Conservation (phyloP, 2,888 invertebrate genomes). For the Drepanosiphum platanoidis region DNA sequence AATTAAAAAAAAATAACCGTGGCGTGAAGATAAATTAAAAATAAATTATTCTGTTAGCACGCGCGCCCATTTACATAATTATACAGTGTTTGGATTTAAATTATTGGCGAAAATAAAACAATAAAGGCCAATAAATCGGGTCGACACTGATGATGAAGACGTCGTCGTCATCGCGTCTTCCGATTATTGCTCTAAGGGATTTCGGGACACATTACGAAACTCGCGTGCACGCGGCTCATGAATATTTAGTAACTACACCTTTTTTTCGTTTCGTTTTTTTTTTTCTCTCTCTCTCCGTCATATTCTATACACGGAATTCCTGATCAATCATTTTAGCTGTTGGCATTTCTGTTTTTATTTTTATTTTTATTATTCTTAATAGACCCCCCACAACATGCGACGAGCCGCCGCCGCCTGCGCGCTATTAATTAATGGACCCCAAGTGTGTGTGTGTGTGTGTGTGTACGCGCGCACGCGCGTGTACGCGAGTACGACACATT, state of each 20-base stretch:
- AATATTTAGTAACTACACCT: conserved; percentile 61
- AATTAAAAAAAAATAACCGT: conserved; percentile 90
- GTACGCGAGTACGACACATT: conserved; percentile 33
- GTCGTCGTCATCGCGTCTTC: conserved; percentile 33
- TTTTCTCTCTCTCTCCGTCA: not conserved
- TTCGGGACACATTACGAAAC: conserved; percentile 35
- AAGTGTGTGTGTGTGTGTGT: not conserved
- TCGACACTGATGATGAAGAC: conserved; percentile 37
- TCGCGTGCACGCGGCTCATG: conserved; percentile 32
- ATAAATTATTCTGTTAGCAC: conserved; percentile 52
- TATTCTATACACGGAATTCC: conserved; percentile 44
- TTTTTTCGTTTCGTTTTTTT: not conserved
- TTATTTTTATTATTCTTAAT: conserved; percentile 27
- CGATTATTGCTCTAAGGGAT: conserved; percentile 55
- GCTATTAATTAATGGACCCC: conserved; percentile 60
- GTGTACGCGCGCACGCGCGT: not conserved
- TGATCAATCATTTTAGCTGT: conserved; percentile 62
- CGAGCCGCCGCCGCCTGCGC: conserved; percentile 56
- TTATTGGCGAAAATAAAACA: conserved; percentile 51
- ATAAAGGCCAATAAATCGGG: conserved; percentile 55
- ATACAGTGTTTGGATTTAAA: conserved; percentile 36
- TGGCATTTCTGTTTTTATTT: conserved; percentile 59
- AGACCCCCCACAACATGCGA: conserved; percentile 56
- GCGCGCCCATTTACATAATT: conserved; percentile 58
- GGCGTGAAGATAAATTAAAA: conserved; percentile 78